Evolutionary conservation across 1,140 invertebrate species (phyloP).

Genomic region (Xylocopa sonorina): DNA sequence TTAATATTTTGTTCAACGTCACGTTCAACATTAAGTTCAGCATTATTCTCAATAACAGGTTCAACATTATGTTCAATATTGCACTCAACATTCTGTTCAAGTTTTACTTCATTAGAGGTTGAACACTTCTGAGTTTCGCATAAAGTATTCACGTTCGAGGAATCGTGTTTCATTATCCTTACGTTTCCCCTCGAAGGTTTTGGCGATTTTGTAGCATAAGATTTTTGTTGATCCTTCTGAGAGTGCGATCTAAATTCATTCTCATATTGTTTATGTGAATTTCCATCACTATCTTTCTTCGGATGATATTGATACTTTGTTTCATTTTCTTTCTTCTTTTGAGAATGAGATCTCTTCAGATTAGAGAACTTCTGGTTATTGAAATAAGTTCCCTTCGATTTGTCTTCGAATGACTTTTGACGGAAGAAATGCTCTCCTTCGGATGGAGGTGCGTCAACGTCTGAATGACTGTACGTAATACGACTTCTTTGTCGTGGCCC

Average conservation of each 20-base stretch:
- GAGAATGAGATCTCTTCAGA: constrained; percentile 67
- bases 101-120: background rate
- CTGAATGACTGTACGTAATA: constrained; percentile 78
- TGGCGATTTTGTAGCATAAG: constrained; percentile 49
- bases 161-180: constrained; percentile 54
- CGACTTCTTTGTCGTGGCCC: constrained; percentile 78
- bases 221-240: constrained; percentile 43
- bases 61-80: constrained; percentile 1
- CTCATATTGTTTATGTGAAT: constrained; percentile 25
- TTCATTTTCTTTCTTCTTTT: constrained; percentile 67
- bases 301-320: constrained; percentile 63
- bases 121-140: background rate
- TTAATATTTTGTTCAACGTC: background rate
- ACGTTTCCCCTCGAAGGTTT: constrained; percentile 39
- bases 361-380: constrained; percentile 63
- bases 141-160: constrained; percentile 7
- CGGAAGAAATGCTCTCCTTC: constrained; percentile 59
- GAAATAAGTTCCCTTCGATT: constrained; percentile 52
- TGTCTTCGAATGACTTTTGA: constrained; percentile 75
- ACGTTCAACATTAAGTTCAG: background rate
- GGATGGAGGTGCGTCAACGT: constrained; percentile 63
- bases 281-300: constrained; percentile 58
- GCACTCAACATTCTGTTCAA: background rate
- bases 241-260: constrained; percentile 22
- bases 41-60: constrained; percentile 12